Conservation (phyloP, 2,113 vertebrate genomes). For the Siniperca knerii region DNA sequence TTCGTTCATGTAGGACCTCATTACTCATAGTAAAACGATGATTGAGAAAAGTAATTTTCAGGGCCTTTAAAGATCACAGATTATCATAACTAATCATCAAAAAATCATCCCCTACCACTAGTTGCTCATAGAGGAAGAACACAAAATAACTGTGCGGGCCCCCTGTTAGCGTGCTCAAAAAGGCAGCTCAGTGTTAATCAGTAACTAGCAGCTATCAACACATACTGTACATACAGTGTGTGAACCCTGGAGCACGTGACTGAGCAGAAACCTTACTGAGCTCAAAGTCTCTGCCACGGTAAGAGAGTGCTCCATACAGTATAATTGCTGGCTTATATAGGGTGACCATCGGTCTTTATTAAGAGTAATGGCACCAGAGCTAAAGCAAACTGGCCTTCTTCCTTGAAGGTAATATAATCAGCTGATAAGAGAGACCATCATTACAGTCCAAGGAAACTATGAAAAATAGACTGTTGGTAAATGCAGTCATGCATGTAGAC, state of each 20-base stretch:
- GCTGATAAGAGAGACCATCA: slow-evolving; percentile 61
- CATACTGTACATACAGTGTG: slow-evolving; percentile 4
- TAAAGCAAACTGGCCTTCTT: slow-evolving; percentile 52
- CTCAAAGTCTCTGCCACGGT: slow-evolving; percentile 40
- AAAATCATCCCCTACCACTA: not conserved
- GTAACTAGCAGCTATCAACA: slow-evolving; percentile 38
- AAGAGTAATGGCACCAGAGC: slow-evolving; percentile 56
- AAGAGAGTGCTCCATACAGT: not conserved
- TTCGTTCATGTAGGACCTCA: not conserved
- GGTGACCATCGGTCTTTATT: slow-evolving; percentile 49
- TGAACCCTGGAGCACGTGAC: slow-evolving; percentile 18
- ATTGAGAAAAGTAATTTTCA: not conserved
- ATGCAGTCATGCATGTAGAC: slow-evolving; percentile 35
- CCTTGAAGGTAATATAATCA: slow-evolving; percentile 41
- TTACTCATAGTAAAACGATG: not conserved
- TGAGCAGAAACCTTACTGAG: slow-evolving; percentile 14
- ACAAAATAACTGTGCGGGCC: slow-evolving; percentile 5
- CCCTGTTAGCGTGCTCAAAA: not conserved
- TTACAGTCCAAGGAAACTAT: slow-evolving; percentile 49
- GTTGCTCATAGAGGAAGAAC: not conserved
- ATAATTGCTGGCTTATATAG: slow-evolving; percentile 32
- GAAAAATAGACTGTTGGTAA: slow-evolving; percentile 44
- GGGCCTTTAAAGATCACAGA: not conserved
- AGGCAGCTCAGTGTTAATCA: slow-evolving; percentile 50
- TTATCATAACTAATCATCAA: not conserved